A percentile compares a stretch with the other conserved stretches of the same genome.
Evolutionary conservation across 2,888 invertebrate species (phyloP).

Genomic region (Mesochorus sp.): DNA sequence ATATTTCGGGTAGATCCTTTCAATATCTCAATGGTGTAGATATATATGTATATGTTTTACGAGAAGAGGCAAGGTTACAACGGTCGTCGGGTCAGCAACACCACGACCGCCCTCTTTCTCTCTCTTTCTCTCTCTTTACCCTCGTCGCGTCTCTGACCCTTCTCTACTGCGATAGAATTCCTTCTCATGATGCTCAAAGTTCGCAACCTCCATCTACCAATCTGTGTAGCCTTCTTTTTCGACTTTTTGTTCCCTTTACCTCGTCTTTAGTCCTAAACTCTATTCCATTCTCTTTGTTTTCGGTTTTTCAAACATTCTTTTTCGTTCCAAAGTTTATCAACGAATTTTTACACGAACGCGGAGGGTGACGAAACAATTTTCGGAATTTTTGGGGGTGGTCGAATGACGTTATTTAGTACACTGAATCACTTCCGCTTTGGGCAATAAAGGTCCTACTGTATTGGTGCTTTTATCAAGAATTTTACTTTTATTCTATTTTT

Average conservation of each 20-base stretch:
- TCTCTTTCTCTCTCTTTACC: conserved; percentile 62
- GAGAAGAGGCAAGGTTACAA: conserved; percentile 76
- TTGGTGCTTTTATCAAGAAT: too few relatives aligned
- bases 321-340: too few relatives aligned
- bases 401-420: too few relatives aligned
- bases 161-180: conserved; percentile 66
- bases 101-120: conserved; percentile 72
- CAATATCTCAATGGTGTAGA: conserved; percentile 34
- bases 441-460: too few relatives aligned
- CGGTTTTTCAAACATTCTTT: too few relatives aligned
- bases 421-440: too few relatives aligned
- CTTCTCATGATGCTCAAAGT: conserved; percentile 60
- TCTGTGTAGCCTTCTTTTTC: conserved; percentile 9
- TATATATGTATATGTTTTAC: conserved; percentile 8
- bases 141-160: conserved; percentile 64
- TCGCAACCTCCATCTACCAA: conserved; percentile 40
- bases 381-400: too few relatives aligned
- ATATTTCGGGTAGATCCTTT: conserved; percentile 53
- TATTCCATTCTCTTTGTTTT: conserved; percentile 9
- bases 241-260: conserved; percentile 34
- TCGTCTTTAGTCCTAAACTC: neutral
- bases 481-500: too few relatives aligned
- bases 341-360: too few relatives aligned
- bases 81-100: conserved; percentile 81
- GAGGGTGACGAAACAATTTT: too few relatives aligned